Conservation (phyloP, 23 tunicate species). For the Corella eumyota region DNA sequence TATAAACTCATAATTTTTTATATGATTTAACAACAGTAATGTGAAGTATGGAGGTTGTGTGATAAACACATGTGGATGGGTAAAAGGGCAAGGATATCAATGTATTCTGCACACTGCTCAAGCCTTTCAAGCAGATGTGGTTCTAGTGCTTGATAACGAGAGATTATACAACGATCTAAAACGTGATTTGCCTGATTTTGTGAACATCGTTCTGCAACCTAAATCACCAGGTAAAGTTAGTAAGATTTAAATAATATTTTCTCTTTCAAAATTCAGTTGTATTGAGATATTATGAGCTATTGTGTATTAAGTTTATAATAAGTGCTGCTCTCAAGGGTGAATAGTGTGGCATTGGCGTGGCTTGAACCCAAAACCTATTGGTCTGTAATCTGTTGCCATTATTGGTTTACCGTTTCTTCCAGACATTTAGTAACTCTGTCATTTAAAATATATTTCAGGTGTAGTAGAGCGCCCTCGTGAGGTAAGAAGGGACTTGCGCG, state of each 20-base stretch:
- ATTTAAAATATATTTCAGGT: conserved; percentile 20
- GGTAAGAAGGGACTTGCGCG: conserved; percentile 63
- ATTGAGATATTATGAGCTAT: neutral
- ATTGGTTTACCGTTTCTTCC: neutral
- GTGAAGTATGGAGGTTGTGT: conserved; percentile 74
- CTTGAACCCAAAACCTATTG: too few species aligned
- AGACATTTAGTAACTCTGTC: neutral
- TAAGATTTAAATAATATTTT: too few species aligned
- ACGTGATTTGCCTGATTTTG: conserved; percentile 81
- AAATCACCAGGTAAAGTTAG: conserved; percentile 65
- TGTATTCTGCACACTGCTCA: conserved; percentile 65
- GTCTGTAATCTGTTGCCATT: too few species aligned
- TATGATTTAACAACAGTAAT: conserved; percentile 1
- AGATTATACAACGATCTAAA: conserved; percentile 81
- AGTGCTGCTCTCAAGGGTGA: too few species aligned
- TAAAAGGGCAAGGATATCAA: conserved; percentile 90
- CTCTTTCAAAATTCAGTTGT: neutral
- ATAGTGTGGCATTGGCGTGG: too few species aligned
- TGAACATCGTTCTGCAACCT: conserved; percentile 70
- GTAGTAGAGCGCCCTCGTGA: conserved; percentile 76
- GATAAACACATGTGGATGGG: conserved; percentile 91
- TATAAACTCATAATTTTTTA: too few species aligned
- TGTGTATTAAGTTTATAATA: too few species aligned
- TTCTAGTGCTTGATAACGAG: conserved; percentile 75
- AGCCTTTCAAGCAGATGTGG: conserved; percentile 83